Conservation (phyloP, 1,140 invertebrate species). For the Chlorops oryzae region DNA sequence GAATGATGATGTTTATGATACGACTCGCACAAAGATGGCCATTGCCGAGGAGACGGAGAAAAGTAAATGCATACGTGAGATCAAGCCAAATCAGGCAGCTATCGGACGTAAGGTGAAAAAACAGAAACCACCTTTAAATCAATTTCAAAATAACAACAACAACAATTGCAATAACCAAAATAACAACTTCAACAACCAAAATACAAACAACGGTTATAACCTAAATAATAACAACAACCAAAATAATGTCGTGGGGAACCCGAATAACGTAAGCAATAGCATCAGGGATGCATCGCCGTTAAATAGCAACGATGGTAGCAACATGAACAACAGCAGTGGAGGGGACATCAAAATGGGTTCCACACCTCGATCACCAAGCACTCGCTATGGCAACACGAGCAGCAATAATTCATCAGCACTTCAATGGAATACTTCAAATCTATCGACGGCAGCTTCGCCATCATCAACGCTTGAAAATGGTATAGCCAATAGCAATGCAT, state of each 20-base stretch:
- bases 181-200: neutral
- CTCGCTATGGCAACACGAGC: slow-evolving; percentile 19
- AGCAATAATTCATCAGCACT: slow-evolving; percentile 17
- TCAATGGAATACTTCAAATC: slow-evolving; percentile 2
- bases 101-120: slow-evolving; percentile 75
- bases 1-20: slow-evolving; percentile 90
- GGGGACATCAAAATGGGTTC: slow-evolving; percentile 19
- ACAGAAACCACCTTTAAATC: no score
- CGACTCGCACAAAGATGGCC: slow-evolving; percentile 82
- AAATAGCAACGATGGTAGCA: slow-evolving; percentile 25
- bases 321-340: slow-evolving; percentile 6
- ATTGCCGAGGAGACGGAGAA: slow-evolving; percentile 83
- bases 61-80: slow-evolving; percentile 88
- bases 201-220: neutral
- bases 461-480: slow-evolving; percentile 8
- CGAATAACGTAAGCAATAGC: no score
- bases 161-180: neutral
- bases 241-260: no score
- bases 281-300: slow-evolving; percentile 20
- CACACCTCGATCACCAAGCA: slow-evolving; percentile 24
- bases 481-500: slow-evolving; percentile 33
- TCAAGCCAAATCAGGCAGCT: slow-evolving; percentile 81
- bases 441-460: slow-evolving; percentile 42
- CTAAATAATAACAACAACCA: no score
- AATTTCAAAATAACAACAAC: neutral